phyloP scores from a whole-genome alignment of 2,797 vertebrate genomes.

The Melanogrammus aeglefinus region DNA sequence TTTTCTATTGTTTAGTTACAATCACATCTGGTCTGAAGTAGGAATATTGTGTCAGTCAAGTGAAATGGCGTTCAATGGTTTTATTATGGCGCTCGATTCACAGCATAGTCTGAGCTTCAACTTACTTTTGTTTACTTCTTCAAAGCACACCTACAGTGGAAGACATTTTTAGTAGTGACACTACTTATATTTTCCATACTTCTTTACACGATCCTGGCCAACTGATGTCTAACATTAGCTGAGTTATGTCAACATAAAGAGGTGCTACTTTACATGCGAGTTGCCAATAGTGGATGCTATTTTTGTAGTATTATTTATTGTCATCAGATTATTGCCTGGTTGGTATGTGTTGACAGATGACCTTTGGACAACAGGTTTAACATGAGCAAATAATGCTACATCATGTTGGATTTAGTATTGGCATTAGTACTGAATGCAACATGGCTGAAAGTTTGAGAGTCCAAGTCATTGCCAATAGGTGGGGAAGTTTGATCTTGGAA shows the following conservation, averaged over 20 bases:
- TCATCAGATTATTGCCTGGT: slow-evolving; percentile 46
- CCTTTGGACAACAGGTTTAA: slow-evolving; percentile 17
- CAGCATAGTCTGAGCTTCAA: background rate
- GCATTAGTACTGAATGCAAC: slow-evolving; percentile 2
- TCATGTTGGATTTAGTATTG: background rate
- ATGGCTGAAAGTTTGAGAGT: slow-evolving; percentile 19
- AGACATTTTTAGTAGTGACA: background rate
- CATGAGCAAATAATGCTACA: slow-evolving; percentile 16
- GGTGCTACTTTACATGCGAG: slow-evolving; percentile 19
- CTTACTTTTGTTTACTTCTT: background rate
- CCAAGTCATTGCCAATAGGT: background rate
- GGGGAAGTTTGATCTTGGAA: background rate
- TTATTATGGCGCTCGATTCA: background rate
- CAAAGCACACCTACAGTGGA: background rate
- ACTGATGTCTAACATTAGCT: background rate
- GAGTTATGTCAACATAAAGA: background rate
- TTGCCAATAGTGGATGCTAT: slow-evolving; percentile 42
- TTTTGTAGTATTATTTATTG: slow-evolving; percentile 48
- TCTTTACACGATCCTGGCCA: background rate
- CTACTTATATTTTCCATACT: background rate
- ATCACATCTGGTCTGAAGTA: slow-evolving; percentile 5
- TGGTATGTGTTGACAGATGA: slow-evolving; percentile 42
- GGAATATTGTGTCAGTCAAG: slow-evolving; percentile 8
- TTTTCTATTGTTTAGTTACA: slow-evolving; percentile 5
- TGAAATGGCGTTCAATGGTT: background rate